Evolutionary conservation across 2,797 vertebrate species (phyloP).

Genomic region (Harpagifer antarcticus): DNA sequence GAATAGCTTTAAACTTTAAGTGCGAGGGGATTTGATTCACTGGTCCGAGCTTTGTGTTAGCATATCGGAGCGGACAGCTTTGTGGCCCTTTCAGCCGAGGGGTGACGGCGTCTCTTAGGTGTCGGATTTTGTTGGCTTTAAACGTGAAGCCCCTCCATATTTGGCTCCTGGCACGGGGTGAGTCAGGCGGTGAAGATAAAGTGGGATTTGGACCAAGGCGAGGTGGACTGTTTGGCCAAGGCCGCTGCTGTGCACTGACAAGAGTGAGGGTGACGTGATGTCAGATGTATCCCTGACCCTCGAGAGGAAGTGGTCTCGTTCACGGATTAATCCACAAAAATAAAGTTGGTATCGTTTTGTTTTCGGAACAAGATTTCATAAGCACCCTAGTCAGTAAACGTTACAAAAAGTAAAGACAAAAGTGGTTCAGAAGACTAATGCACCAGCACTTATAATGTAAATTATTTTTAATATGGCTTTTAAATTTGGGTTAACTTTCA

Average conservation of each 20-base stretch:
- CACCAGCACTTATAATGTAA: no score
- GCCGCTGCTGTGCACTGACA: conserved; percentile 13
- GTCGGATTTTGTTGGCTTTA: conserved; percentile 43
- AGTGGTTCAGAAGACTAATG: no score
- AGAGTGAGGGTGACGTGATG: conserved; percentile 4
- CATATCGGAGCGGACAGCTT: conserved; percentile 32
- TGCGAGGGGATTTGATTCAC: neutral
- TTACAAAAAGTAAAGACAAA: no score
- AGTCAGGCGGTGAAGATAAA: conserved; percentile 42
- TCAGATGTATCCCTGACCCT: neutral
- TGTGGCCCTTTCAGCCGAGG: neutral
- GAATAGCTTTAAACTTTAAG: neutral
- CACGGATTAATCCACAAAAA: neutral
- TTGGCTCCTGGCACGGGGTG: conserved; percentile 36
- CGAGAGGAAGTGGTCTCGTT: neutral
- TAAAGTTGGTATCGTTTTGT: neutral
- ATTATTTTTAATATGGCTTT: no score
- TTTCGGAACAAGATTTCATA: neutral
- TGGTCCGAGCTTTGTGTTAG: neutral
- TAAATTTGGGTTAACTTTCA: no score
- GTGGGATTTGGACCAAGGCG: conserved; percentile 37
- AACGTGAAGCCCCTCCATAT: conserved; percentile 48
- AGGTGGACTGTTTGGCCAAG: conserved; percentile 33
- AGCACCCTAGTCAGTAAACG: no score
- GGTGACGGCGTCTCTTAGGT: conserved; percentile 38